Evolutionary conservation across 2,113 vertebrate species (phyloP).

Genomic region (Equus przewalskii): DNA sequence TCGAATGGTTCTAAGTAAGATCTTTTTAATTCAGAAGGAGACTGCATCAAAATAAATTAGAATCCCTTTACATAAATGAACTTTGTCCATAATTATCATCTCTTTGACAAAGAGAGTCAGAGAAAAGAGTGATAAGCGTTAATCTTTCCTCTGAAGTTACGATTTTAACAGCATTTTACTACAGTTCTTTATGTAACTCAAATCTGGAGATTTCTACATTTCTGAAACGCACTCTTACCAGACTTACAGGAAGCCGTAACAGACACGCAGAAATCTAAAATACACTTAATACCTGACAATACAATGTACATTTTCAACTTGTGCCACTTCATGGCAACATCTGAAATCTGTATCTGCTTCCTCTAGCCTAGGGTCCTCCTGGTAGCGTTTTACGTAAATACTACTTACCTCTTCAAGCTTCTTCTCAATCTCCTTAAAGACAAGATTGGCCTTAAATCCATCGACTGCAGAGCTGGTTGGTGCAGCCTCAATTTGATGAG

Average conservation of each 20-base stretch:
- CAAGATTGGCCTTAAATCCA: slow-evolving; percentile 92
- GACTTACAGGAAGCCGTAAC: not conserved
- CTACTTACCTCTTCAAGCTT: slow-evolving; percentile 92
- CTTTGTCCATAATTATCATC: not conserved
- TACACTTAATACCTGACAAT: not conserved
- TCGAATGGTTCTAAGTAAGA: slow-evolving; percentile 1
- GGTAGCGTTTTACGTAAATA: not conserved
- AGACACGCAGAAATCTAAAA: slow-evolving; percentile 36
- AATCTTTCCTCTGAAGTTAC: not conserved
- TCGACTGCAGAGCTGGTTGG: slow-evolving; percentile 89
- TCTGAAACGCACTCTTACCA: not conserved
- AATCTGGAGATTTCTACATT: not conserved
- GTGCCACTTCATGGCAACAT: not conserved
- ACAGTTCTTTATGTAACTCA: not conserved
- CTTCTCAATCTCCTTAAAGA: slow-evolving; percentile 97
- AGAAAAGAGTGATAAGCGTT: not conserved
- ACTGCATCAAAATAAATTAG: slow-evolving; percentile 24
- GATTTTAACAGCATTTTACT: slow-evolving; percentile 27
- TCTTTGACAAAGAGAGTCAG: not conserved
- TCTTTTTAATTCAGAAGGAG: slow-evolving; percentile 40
- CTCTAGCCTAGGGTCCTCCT: not conserved
- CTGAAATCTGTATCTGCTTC: not conserved
- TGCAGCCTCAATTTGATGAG: slow-evolving; percentile 84
- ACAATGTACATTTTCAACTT: not conserved
- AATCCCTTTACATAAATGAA: not conserved